Evolutionary conservation across 2,113 vertebrate genomes (phyloP).

Genomic region (Pseudois nayaur): DNA sequence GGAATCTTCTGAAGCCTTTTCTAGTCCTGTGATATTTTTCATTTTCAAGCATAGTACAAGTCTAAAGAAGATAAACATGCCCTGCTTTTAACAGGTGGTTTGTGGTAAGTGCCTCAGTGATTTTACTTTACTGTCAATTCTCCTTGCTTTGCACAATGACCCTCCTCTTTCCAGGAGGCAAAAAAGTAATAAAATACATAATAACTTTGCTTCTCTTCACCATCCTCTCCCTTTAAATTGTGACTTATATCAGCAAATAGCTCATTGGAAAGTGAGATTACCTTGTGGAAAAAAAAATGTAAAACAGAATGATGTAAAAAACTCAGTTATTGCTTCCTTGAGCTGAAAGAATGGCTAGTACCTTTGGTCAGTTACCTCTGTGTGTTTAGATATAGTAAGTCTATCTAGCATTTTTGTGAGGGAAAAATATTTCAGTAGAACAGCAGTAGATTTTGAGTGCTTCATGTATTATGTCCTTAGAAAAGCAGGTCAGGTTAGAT

Average conservation of each 20-base stretch:
- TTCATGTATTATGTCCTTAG: not conserved
- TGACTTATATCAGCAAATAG: not conserved
- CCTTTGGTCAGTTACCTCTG: not conserved
- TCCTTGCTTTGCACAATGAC: not conserved
- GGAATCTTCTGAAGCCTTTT: not conserved
- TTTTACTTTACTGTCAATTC: not conserved
- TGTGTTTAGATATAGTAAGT: not conserved
- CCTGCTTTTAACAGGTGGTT: not conserved
- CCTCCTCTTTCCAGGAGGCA: not conserved
- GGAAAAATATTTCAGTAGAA: not conserved
- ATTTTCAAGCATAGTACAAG: not conserved
- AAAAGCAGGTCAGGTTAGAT: not conserved
- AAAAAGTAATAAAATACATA: not conserved
- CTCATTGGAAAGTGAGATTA: not conserved
- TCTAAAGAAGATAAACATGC: not conserved
- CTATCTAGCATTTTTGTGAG: not conserved
- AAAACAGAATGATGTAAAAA: not conserved
- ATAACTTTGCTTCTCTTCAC: not conserved
- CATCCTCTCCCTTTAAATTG: not conserved
- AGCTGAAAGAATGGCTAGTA: not conserved
- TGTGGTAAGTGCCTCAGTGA: not conserved
- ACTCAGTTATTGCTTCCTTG: not conserved
- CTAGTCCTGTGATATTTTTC: not conserved
- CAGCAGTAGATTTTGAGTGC: not conserved
- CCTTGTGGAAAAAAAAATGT: not conserved